A percentile compares a stretch with the other conserved stretches of the same genome.
Evolutionary conservation across 2,797 vertebrate genomes (phyloP).

Genomic region (Semaprochilodus insignis): DNA sequence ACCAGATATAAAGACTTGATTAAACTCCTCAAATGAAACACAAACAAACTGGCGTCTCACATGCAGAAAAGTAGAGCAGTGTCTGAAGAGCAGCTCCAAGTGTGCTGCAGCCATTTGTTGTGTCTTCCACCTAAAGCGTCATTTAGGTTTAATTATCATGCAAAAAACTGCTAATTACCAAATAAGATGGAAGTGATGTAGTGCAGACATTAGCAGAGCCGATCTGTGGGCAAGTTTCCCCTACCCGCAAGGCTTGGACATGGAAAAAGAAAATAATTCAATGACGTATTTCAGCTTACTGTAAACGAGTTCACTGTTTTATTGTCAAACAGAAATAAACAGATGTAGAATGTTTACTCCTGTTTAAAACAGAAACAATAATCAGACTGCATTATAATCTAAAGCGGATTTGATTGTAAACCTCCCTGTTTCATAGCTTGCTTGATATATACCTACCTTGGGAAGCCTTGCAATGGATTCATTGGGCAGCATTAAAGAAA

Average conservation of each 20-base stretch:
- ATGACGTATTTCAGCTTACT: not conserved
- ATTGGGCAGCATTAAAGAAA: not conserved
- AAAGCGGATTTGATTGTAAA: slow-evolving; percentile 1
- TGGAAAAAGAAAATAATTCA: not conserved
- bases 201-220: not conserved
- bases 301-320: not conserved
- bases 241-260: not conserved
- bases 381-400: not conserved
- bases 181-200: not conserved
- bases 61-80: not conserved
- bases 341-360: not conserved
- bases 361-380: not conserved
- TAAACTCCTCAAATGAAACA: not conserved
- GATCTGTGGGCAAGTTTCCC: not conserved
- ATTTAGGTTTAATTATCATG: not conserved
- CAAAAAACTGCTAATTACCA: not conserved
- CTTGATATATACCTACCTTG: not conserved
- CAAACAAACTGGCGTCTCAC: not conserved
- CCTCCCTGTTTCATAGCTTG: not conserved
- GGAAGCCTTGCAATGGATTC: not conserved
- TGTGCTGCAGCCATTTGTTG: not conserved
- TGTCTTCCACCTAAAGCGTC: not conserved
- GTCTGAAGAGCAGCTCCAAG: not conserved
- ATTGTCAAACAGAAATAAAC: not conserved
- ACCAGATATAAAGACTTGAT: not conserved